phyloP scores from a whole-genome alignment of 2,888 invertebrate species.

The Neocrepidodera transversa region DNA sequence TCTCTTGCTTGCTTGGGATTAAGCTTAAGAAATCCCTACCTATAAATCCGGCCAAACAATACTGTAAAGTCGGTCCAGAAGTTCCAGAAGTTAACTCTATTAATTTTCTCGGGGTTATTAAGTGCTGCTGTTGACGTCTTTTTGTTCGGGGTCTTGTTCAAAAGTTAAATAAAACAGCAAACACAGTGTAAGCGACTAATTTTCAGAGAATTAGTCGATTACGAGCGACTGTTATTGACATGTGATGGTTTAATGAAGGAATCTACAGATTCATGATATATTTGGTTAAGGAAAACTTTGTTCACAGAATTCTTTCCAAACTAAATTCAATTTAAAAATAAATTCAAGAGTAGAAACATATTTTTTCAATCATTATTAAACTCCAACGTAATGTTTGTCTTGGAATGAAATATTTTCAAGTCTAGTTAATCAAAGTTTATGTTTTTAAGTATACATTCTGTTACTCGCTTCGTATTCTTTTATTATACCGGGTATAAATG shows the following conservation, averaged over 20 bases:
- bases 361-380: too few relatives aligned
- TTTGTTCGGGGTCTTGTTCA: slow-evolving; percentile 13
- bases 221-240: neutral
- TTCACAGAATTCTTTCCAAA: too few relatives aligned
- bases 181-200: slow-evolving; percentile 4
- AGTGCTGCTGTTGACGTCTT: slow-evolving; percentile 11
- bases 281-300: too few relatives aligned
- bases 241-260: neutral
- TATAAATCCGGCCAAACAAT: slow-evolving; percentile 35
- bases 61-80: slow-evolving; percentile 30
- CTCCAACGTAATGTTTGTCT: too few relatives aligned
- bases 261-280: neutral
- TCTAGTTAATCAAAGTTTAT: too few relatives aligned
- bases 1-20: slow-evolving; percentile 16
- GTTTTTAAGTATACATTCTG: too few relatives aligned
- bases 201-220: neutral
- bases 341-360: too few relatives aligned
- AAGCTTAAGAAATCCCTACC: slow-evolving; percentile 23
- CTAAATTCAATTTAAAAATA: too few relatives aligned
- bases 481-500: too few relatives aligned
- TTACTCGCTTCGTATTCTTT: too few relatives aligned
- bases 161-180: slow-evolving; percentile 13
- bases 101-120: slow-evolving; percentile 25
- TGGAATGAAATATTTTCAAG: too few relatives aligned
- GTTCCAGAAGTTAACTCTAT: slow-evolving; percentile 30